These are phyloP conservation scores for Lacerta viridis DNA, from an alignment of 2,797 vertebrate genomes.

Conservation along the genomic window DNA sequence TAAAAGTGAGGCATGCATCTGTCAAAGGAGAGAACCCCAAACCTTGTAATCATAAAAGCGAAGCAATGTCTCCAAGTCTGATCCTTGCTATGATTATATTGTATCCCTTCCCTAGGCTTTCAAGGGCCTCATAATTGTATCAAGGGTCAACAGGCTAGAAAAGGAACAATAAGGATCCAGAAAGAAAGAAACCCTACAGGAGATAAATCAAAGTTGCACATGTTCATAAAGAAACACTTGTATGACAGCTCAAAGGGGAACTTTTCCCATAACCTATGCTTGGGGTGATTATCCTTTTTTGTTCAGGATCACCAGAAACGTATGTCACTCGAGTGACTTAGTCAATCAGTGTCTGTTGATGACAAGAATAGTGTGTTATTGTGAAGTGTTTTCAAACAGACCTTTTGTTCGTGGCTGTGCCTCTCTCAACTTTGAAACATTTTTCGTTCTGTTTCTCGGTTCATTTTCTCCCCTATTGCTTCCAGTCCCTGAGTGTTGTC, in stretches of 20 bases:
- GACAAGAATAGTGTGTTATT: conserved; percentile 18
- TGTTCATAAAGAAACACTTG: conserved; percentile 46
- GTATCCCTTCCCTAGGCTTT: conserved; percentile 35
- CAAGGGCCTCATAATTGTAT: conserved; percentile 28
- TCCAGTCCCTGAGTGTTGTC: conserved; percentile 55
- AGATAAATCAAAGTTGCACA: conserved; percentile 31
- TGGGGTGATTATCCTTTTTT: rapidly evolving
- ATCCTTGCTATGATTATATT: not conserved
- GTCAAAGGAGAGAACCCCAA: not conserved
- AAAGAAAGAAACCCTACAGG: conserved; percentile 40
- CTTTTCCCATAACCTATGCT: conserved; percentile 42
- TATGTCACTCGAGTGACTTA: conserved; percentile 19
- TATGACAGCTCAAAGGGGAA: conserved; percentile 30
- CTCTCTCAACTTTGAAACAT: conserved; percentile 46
- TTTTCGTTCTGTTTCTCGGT: conserved; percentile 52
- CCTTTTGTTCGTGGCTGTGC: conserved; percentile 45
- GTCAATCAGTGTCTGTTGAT: conserved; percentile 22
- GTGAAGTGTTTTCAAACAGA: conserved; percentile 17
- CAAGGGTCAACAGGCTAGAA: conserved; percentile 41
- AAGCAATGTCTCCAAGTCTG: conserved; percentile 26
- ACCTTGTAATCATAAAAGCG: not conserved
- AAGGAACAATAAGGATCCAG: conserved; percentile 29
- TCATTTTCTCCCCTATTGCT: conserved; percentile 50
- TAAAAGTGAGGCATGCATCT: not conserved
- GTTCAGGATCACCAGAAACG: conserved; percentile 53